Base-by-base conservation (phyloP, 2,888 invertebrate genomes). In the Dryobotodes eremita region DNA sequence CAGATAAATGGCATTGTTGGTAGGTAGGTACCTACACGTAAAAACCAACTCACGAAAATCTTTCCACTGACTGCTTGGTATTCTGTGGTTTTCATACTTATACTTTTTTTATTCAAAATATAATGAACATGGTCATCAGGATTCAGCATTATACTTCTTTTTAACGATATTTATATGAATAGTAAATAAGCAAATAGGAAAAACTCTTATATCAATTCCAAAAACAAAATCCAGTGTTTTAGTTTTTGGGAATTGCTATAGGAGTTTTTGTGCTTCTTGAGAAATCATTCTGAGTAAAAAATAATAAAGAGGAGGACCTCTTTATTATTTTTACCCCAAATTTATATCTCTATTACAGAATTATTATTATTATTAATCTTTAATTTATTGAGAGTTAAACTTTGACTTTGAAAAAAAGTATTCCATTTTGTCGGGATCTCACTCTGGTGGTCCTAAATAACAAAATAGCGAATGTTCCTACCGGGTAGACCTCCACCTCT, bases 1-100 rank as follows among this genome's bases (percentile, higher is more conserved):
- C 53, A 55, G 59, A 55, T 72, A 73, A 72, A 26, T 78, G 53
- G 48, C 42, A 65, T 48, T 70, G 69, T 73, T 26, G 8, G 36
- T 57, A 65, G 17, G 20, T 42, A n/a, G n/a, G n/a, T n/a, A n/a
- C n/a, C n/a, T n/a, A 42, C 5, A 42, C 48, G 69, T 83, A 79
- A 79, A 83, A 70, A 79, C 84, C 72, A 70, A 50, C 46, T 61
- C 26, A 42, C 26, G n/a, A 78, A 71, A 70, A 42, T 72, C 1
- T 84, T 78, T 84, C 36, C 55, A 50, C 17, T 68, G 50, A 59
- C 13, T 72, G 57, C 50, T 57, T 53, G n/a, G 15, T 36, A 36
- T 42, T 48, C 66, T 66, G 66, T 74, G 57, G 74, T 66, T 72
- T 68, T 53, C 57, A 20, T n/a, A 31, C 53, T n/a, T 59, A 42